Evolutionary conservation across 2,888 invertebrate genomes (phyloP).

Genomic region (Lycaena phlaeas): DNA sequence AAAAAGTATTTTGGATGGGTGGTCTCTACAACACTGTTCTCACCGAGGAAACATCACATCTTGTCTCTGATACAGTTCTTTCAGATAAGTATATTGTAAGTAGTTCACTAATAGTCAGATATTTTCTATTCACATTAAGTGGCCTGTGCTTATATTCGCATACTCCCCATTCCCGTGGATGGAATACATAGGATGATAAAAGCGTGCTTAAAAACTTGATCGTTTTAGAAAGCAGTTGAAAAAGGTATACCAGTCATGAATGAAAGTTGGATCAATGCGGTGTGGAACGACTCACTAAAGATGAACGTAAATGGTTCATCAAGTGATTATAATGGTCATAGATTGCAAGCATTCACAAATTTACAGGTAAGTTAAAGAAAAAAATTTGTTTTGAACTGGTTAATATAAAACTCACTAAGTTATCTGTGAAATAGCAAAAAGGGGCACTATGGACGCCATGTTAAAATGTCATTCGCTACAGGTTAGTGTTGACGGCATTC

Average conservation of each 20-base stretch:
- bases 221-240: constrained; percentile 78
- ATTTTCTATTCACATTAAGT: too few species aligned
- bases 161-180: too few species aligned
- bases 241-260: constrained; percentile 81
- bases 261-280: constrained; percentile 83
- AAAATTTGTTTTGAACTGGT: too few species aligned
- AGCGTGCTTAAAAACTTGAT: too few species aligned
- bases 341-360: constrained; percentile 81
- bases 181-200: too few species aligned
- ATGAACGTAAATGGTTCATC: constrained; percentile 77
- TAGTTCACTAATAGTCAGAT: constrained; percentile 16
- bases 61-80: constrained; percentile 83
- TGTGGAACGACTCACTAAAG: constrained; percentile 82
- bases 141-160: too few species aligned
- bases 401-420: too few species aligned
- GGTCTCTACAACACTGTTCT: constrained; percentile 78
- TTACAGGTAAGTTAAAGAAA: constrained; percentile 66
- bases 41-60: constrained; percentile 81
- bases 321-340: constrained; percentile 72
- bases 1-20: constrained; percentile 83
- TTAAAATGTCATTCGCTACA: too few species aligned
- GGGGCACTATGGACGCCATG: too few species aligned
- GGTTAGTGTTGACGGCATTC: too few species aligned
- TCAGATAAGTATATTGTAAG: constrained; percentile 84
- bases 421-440: too few species aligned